Base-by-base conservation (phyloP, 2,113 vertebrate species). In the Myiozetetes cayanensis region DNA sequence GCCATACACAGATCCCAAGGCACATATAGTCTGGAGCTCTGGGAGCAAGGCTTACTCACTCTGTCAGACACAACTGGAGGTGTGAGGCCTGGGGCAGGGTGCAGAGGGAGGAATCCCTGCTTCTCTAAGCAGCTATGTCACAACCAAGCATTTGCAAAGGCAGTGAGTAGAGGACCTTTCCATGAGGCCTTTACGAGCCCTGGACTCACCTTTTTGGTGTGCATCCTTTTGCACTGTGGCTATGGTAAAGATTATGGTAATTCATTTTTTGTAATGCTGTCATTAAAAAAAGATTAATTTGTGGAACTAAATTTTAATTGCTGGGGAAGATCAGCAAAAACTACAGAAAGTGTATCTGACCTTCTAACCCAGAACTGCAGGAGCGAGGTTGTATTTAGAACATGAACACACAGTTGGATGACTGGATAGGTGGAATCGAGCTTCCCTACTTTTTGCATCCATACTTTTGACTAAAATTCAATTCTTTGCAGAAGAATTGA, bases 1-100 rank as follows among this genome's bases (percentile, higher is more conserved):
- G 25, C 12, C 10, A 14, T 1, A 0, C 0, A 0, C 35, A 31
- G 16, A 12, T 19, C 28, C 43, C 43, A 8, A 14, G 33, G 43
- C 17, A 50, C 3, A 1, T 21, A 15, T 1, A 6, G 2, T 7
- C 35, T 20, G 58, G 33, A 39, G 47, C 22, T 24, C 21, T 43
- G n/a, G 41, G 37, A 58, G 37, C 33, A 65, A 44, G 49, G 21
- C 55, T 53, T 25, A 27, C 12, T 37, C 0, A 7, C 28, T n/a
- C 31, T 33, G 14, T 6, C 11, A 10, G 63, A 27, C 31, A 13
- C 35, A 9, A 1, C 23, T 46, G 73, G 41, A 62, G 47, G 8
- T 43, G 4, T 10, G 31, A 76, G 30, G 16, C 10, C 30, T 9
- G 16, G 43, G 43, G 16, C 14, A 17, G 5, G 25, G 8, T 10